These are phyloP conservation scores for Antitype chi DNA, from an alignment of 2,888 invertebrate species.

Conservation along the genomic window DNA sequence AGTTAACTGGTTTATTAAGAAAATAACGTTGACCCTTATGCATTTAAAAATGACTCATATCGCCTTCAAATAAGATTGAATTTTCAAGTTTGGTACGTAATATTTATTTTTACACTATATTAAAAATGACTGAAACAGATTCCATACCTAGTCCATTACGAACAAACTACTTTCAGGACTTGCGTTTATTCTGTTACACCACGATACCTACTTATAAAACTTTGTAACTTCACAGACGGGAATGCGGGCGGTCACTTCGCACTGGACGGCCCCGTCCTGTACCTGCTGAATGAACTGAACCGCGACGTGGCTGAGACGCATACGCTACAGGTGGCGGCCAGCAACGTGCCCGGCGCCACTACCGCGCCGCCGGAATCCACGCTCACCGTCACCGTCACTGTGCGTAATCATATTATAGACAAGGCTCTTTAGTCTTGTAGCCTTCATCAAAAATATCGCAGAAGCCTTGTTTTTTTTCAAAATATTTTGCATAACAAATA, in stretches of 20 bases:
- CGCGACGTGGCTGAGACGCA: slow-evolving; percentile 81
- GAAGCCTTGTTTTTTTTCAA: neutral
- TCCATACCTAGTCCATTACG: too few relatives aligned
- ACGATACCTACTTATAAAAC: neutral
- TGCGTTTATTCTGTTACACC: too few relatives aligned
- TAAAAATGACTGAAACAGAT: too few relatives aligned
- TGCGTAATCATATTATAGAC: slow-evolving; percentile 68
- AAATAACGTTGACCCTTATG: too few relatives aligned
- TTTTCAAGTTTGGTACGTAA: too few relatives aligned
- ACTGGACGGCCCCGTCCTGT: slow-evolving; percentile 77
- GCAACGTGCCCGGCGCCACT: slow-evolving; percentile 78
- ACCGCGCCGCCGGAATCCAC: slow-evolving; percentile 72
- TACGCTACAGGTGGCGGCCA: slow-evolving; percentile 86
- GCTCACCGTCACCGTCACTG: slow-evolving; percentile 85
- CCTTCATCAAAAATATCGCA: neutral
- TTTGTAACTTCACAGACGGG: slow-evolving; percentile 72
- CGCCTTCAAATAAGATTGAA: too few relatives aligned
- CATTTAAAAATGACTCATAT: too few relatives aligned
- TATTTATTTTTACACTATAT: too few relatives aligned
- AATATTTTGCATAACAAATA: neutral
- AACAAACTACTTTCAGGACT: too few relatives aligned
- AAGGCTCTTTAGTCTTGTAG: neutral
- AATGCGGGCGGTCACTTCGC: slow-evolving; percentile 78
- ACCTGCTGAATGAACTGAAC: slow-evolving; percentile 81
- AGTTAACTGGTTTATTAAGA: too few relatives aligned